phyloP scores from a whole-genome alignment of 2,113 vertebrate species.

The Sclerurus mexicanus region DNA sequence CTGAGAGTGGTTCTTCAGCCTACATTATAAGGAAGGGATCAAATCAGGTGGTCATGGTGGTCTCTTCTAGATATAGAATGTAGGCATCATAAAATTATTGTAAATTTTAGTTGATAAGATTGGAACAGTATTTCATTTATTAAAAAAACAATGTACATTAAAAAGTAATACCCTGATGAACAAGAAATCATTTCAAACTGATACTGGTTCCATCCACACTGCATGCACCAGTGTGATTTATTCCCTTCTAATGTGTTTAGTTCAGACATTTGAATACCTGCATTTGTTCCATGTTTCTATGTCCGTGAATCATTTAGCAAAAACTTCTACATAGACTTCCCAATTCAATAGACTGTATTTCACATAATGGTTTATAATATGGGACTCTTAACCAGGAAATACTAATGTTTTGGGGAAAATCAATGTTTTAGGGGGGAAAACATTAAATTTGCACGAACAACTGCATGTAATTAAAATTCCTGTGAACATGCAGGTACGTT shows the following conservation, averaged over 20 bases:
- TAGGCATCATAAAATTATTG: background rate
- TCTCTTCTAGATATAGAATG: background rate
- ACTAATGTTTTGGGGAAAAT: background rate
- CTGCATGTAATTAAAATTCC: background rate
- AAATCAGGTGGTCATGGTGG: background rate
- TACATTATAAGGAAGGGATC: background rate
- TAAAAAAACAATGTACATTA: background rate
- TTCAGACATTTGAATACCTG: background rate
- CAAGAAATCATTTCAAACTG: background rate
- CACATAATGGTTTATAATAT: background rate
- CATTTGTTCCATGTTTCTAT: background rate
- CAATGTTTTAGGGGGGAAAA: background rate
- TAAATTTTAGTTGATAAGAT: background rate
- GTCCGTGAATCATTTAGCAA: background rate
- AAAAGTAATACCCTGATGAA: background rate
- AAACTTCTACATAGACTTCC: background rate
- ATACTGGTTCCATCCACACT: background rate
- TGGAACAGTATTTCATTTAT: background rate
- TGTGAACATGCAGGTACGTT: background rate
- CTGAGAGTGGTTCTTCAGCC: background rate
- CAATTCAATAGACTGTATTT: background rate
- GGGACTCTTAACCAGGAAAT: background rate
- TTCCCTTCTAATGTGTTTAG: background rate
- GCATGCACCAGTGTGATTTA: background rate
- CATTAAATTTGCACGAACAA: background rate